Evolutionary conservation across 2,797 vertebrate species (phyloP).

Genomic region (Labroides dimidiatus): DNA sequence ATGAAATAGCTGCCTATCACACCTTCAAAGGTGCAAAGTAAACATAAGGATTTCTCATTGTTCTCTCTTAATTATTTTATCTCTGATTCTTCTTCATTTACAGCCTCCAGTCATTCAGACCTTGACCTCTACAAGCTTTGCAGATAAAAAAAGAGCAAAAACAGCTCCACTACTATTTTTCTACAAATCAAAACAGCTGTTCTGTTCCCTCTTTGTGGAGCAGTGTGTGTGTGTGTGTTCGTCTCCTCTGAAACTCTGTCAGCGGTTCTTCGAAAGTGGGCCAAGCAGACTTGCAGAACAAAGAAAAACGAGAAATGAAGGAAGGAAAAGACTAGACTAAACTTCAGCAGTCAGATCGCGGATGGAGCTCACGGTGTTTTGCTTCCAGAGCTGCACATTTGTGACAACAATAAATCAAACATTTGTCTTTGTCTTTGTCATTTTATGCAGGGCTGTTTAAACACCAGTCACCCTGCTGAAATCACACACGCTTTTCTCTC

Average conservation of each 20-base stretch:
- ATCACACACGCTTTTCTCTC: not conserved
- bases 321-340: not conserved
- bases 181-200: too few relatives aligned
- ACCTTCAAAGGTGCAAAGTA: constrained; percentile 6
- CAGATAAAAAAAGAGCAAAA: not conserved
- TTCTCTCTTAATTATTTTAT: not conserved
- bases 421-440: constrained; percentile 27
- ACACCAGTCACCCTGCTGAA: constrained; percentile 13
- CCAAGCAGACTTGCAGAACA: constrained; percentile 36
- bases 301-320: not conserved
- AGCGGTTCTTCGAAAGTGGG: constrained; percentile 53
- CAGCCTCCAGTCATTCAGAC: constrained; percentile 42
- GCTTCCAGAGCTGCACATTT: constrained; percentile 18
- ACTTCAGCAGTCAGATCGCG: constrained; percentile 28
- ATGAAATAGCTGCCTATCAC: constrained; percentile 11
- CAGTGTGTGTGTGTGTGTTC: not conserved
- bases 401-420: constrained; percentile 22
- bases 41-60: constrained; percentile 1
- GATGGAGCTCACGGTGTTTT: not conserved
- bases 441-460: constrained; percentile 18
- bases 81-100: constrained; percentile 19
- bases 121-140: constrained; percentile 21
- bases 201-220: not conserved
- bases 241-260: constrained; percentile 29
- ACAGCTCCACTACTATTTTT: constrained; percentile 9